Evolutionary conservation across 1,140 invertebrate species (phyloP).

Genomic region (Galendromus occidentalis): DNA sequence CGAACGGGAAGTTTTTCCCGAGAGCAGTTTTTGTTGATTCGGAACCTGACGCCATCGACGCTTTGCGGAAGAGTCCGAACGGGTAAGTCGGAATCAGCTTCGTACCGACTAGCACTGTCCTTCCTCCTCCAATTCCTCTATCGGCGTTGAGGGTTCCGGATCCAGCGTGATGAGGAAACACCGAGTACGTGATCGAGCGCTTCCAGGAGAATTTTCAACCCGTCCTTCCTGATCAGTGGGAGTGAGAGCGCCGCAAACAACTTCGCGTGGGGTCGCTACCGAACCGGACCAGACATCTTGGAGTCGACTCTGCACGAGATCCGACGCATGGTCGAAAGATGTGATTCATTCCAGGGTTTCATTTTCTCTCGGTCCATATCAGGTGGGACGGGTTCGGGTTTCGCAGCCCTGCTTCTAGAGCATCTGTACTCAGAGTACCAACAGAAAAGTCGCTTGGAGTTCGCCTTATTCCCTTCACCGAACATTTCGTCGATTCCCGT

Average conservation of each 20-base stretch:
- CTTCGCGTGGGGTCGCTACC: slow-evolving; percentile 46
- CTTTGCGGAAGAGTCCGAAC: neutral
- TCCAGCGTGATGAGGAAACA: neutral
- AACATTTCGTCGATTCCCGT: slow-evolving; percentile 30
- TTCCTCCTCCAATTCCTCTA: neutral
- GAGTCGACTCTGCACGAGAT: slow-evolving; percentile 16
- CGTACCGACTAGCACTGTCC: neutral
- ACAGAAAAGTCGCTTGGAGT: slow-evolving; percentile 31
- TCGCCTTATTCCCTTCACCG: slow-evolving; percentile 16
- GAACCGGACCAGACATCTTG: slow-evolving; percentile 30
- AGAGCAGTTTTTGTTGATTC: neutral
- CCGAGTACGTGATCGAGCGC: neutral
- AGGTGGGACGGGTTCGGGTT: slow-evolving; percentile 20
- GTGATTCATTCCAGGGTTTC: slow-evolving; percentile 27
- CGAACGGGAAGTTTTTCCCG: neutral
- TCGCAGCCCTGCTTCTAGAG: slow-evolving; percentile 33
- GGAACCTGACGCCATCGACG: neutral
- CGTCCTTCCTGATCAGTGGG: slow-evolving; percentile 28
- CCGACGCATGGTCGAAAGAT: slow-evolving; percentile 15
- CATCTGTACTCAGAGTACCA: slow-evolving; percentile 30
- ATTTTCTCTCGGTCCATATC: slow-evolving; percentile 29
- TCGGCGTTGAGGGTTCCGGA: neutral
- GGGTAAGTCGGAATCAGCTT: neutral
- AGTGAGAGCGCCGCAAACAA: slow-evolving; percentile 69
- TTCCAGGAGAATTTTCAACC: slow-evolving; percentile 26